Evolutionary conservation across 2,888 invertebrate species (phyloP).

Genomic region (Tolmerus cingulatus): DNA sequence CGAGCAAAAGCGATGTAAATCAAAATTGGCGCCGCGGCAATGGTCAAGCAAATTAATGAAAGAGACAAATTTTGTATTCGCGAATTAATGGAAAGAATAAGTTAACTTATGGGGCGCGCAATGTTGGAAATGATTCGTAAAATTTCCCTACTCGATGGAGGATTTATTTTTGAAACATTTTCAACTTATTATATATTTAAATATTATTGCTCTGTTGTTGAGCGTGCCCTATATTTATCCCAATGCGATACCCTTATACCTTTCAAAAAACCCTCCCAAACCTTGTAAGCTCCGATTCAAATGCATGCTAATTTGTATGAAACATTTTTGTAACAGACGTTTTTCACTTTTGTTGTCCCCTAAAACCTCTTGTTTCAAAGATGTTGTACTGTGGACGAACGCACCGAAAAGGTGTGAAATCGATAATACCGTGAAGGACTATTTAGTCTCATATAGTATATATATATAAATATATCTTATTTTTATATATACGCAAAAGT

Average conservation of each 20-base stretch:
- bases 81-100: constrained; percentile 1
- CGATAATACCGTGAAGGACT: neutral
- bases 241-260: neutral
- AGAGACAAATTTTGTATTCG: constrained; percentile 5
- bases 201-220: neutral
- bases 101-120: neutral
- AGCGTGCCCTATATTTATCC: neutral
- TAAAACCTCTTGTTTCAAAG: neutral
- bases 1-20: constrained; percentile 15
- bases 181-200: neutral
- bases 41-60: constrained; percentile 13
- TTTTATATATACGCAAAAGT: neutral
- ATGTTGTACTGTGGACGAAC: neutral
- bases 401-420: neutral
- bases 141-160: neutral
- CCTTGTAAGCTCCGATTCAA: neutral
- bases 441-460: neutral
- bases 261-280: neutral
- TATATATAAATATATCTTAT: neutral
- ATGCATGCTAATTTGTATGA: neutral
- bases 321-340: neutral
- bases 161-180: neutral
- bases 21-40: neutral
- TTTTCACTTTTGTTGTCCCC: neutral
- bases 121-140: constrained; percentile 26